A percentile compares a stretch with the other conserved stretches of the same genome.
These are phyloP conservation scores for Acromyrmex echinatior DNA, from an alignment of 1,140 invertebrate genomes.

Conservation along the genomic window DNA sequence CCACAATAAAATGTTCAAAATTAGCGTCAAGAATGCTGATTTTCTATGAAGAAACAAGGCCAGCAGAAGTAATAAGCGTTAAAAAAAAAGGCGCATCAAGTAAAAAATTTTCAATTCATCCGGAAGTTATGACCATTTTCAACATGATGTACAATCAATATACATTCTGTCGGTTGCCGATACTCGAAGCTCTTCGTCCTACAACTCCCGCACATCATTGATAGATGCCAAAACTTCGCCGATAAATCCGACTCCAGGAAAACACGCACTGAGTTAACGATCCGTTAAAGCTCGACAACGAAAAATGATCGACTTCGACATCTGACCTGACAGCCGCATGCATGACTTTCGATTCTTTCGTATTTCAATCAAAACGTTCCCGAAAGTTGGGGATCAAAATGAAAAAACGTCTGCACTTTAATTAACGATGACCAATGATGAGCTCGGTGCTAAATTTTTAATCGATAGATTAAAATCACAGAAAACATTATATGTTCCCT, in stretches of 20 bases:
- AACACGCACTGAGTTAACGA: conserved; percentile 34
- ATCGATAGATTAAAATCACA: conserved; percentile 29
- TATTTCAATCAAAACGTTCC: neutral
- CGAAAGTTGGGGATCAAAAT: neutral
- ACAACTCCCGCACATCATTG: neutral
- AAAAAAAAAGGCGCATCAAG: neutral
- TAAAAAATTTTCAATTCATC: neutral
- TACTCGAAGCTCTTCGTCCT: neutral
- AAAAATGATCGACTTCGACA: conserved; percentile 48
- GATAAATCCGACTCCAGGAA: conserved; percentile 44
- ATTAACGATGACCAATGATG: conserved; percentile 1
- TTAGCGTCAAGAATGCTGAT: neutral
- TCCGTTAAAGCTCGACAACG: conserved; percentile 36
- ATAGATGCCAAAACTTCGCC: conserved; percentile 41
- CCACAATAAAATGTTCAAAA: neutral
- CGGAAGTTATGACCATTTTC: conserved; percentile 26
- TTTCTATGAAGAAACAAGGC: neutral
- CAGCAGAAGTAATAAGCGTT: neutral
- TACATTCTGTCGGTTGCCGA: conserved; percentile 1
- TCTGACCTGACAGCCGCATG: neutral
- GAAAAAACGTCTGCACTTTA: conserved; percentile 2
- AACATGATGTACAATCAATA: conserved; percentile 51
- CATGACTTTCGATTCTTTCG: conserved; percentile 3
- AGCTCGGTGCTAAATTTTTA: neutral
- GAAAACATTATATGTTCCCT: neutral